These are phyloP conservation scores for Corvus cornix DNA, from an alignment of 2,113 vertebrate genomes.

Conservation along the genomic window DNA sequence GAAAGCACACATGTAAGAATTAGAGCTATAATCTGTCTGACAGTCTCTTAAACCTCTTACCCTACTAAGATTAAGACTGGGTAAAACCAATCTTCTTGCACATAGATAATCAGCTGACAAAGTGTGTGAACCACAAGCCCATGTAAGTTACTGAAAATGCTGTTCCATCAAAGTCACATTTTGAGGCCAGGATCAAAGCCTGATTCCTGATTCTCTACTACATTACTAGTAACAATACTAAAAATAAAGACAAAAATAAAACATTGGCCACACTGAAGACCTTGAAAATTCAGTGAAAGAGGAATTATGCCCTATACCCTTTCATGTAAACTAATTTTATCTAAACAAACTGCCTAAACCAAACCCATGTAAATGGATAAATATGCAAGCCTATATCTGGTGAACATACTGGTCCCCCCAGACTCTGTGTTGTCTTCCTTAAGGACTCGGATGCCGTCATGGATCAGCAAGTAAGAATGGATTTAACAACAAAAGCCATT, in stretches of 20 bases:
- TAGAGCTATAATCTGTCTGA: constrained; percentile 28
- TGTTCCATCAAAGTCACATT: background rate
- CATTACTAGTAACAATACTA: background rate
- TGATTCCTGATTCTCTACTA: background rate
- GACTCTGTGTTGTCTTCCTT: background rate
- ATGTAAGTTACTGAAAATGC: background rate
- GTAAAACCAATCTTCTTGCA: background rate
- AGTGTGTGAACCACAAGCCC: background rate
- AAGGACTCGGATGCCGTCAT: background rate
- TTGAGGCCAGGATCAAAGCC: background rate
- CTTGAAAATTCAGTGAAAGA: background rate
- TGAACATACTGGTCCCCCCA: background rate
- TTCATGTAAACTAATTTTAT: background rate
- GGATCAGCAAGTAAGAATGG: background rate
- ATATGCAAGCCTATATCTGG: background rate
- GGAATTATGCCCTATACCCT: background rate
- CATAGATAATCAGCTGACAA: background rate
- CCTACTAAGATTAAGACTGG: background rate
- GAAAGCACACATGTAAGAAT: constrained; percentile 15
- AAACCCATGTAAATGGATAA: background rate
- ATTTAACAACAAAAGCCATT: constrained; percentile 1
- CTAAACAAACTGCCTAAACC: background rate
- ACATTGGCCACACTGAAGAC: background rate
- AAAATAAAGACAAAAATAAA: background rate
- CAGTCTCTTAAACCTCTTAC: constrained; percentile 26